Evolutionary conservation across 1,140 invertebrate genomes (phyloP).

Genomic region (Plutomurus gul): DNA sequence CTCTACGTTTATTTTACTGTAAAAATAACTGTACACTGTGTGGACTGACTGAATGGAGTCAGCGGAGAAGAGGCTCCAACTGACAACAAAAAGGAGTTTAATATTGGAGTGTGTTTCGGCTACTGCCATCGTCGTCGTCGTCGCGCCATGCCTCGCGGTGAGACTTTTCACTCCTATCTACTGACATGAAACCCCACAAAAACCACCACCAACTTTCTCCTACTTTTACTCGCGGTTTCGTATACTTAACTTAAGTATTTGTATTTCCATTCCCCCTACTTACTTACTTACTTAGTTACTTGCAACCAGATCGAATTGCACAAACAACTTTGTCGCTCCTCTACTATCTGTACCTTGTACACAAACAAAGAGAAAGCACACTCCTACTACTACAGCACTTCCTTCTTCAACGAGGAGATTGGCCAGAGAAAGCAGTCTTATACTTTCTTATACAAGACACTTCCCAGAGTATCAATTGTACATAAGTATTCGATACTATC

Average conservation of each 20-base stretch:
- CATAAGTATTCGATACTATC: too few species aligned
- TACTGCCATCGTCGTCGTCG: not conserved
- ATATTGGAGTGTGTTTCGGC: not conserved
- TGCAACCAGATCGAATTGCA: too few species aligned
- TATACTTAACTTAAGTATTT: not conserved
- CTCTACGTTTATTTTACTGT: not conserved
- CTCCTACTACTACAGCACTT: too few species aligned
- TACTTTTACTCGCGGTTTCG: not conserved
- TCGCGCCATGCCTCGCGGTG: not conserved
- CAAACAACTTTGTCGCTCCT: too few species aligned
- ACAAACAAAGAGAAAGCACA: too few species aligned
- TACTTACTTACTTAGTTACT: too few species aligned
- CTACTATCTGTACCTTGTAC: too few species aligned
- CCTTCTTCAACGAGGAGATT: too few species aligned
- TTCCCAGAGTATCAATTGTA: too few species aligned
- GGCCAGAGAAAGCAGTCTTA: too few species aligned
- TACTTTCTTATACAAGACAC: too few species aligned
- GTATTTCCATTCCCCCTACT: too few species aligned
- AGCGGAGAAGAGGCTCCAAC: not conserved
- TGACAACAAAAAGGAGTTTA: slow-evolving; percentile 9
- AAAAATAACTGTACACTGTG: not conserved
- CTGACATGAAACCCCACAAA: not conserved
- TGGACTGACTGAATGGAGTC: not conserved
- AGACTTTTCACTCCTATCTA: slow-evolving; percentile 16
- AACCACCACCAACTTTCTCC: not conserved